These are phyloP conservation scores for Caenorhabditis doughertyi DNA, from an alignment of 2,888 invertebrate species.

Conservation along the genomic window DNA sequence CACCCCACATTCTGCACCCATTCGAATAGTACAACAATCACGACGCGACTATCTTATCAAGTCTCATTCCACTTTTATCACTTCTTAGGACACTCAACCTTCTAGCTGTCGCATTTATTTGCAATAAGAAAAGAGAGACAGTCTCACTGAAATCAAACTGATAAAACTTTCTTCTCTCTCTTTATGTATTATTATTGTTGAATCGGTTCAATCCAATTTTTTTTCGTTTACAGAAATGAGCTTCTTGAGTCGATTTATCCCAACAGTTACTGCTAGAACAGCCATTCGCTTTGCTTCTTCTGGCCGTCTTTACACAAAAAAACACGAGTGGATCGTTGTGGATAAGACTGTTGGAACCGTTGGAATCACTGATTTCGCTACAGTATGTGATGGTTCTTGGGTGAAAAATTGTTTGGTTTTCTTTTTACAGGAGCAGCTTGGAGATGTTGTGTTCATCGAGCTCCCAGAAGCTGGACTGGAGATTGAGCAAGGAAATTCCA, in stretches of 20 bases:
- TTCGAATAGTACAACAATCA: slow-evolving; percentile 30
- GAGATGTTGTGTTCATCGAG: slow-evolving; percentile 97
- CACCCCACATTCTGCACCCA: slow-evolving; percentile 21
- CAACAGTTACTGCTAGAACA: slow-evolving; percentile 30
- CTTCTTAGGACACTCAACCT: background rate
- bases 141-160: slow-evolving; percentile 1
- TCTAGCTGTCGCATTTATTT: background rate
- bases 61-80: slow-evolving; percentile 1
- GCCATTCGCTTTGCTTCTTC: slow-evolving; percentile 56
- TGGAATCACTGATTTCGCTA: slow-evolving; percentile 96
- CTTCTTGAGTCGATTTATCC: slow-evolving; percentile 44
- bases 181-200: background rate
- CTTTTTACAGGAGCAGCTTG: slow-evolving; percentile 91
- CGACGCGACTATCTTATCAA: slow-evolving; percentile 7
- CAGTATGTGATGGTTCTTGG: slow-evolving; percentile 84
- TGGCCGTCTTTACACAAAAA: slow-evolving; percentile 87
- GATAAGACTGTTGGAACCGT: slow-evolving; percentile 89
- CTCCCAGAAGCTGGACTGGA: slow-evolving; percentile 90
- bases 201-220: background rate
- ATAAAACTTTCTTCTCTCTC: background rate
- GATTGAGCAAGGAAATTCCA: slow-evolving; percentile 87
- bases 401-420: background rate
- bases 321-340: slow-evolving; percentile 94
- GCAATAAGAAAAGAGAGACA: background rate
- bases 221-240: slow-evolving; percentile 54